A percentile compares a stretch with the other conserved stretches of the same genome.
Conservation (phyloP, 2,797 vertebrate genomes). For the Petrocephalus sullivani region DNA sequence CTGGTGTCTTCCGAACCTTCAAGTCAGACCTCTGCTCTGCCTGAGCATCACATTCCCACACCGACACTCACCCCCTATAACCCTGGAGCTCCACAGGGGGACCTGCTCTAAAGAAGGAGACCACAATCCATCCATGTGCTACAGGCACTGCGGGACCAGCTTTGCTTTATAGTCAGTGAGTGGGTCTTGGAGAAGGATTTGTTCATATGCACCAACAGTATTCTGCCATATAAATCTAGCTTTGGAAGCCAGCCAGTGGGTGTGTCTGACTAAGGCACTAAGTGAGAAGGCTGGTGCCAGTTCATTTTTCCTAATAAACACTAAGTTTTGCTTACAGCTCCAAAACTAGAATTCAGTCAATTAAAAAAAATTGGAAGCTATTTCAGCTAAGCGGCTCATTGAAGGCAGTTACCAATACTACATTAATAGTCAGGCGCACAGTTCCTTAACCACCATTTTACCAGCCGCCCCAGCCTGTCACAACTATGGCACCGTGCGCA, state of each 20-base stretch:
- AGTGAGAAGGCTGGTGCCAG: not conserved
- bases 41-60: conserved; percentile 54
- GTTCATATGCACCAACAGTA: not conserved
- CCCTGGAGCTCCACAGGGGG: conserved; percentile 51
- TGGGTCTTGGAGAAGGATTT: not conserved
- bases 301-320: conserved; percentile 3
- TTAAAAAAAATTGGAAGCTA: not conserved
- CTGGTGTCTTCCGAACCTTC: not conserved
- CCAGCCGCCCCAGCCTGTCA: not conserved
- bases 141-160: not conserved
- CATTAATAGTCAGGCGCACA: not conserved
- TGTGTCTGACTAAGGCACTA: not conserved
- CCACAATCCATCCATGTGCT: not conserved
- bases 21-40: conserved; percentile 23
- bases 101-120: not conserved
- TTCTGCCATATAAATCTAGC: not conserved
- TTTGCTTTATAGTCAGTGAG: not conserved
- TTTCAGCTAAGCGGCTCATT: not conserved
- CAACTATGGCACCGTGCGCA: not conserved
- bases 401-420: not conserved
- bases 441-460: not conserved
- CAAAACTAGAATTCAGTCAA: not conserved
- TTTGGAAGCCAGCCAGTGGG: not conserved
- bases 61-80: conserved; percentile 65
- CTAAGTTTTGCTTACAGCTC: not conserved